These are phyloP conservation scores for Hystrix cristata DNA, from an alignment of 2,113 vertebrate species.

Conservation along the genomic window DNA sequence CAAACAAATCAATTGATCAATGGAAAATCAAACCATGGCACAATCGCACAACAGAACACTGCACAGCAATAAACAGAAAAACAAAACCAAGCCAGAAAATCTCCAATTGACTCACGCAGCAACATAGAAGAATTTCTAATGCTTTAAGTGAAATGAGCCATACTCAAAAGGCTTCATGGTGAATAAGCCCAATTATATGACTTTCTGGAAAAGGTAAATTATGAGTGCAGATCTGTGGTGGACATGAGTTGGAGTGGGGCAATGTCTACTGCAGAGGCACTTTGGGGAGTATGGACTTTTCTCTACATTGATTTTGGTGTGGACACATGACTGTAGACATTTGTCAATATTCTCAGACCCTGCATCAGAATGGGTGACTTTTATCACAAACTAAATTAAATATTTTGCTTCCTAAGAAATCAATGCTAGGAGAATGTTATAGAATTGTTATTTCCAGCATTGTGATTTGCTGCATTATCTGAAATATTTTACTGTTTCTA, in stretches of 20 bases:
- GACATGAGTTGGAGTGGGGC: neutral
- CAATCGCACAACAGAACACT: neutral
- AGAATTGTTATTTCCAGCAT: neutral
- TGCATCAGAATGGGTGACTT: neutral
- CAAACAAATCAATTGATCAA: neutral
- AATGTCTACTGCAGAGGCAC: neutral
- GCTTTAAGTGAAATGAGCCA: constrained; percentile 7
- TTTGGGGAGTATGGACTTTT: neutral
- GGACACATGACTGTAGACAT: neutral
- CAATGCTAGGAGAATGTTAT: neutral
- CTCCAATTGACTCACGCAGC: neutral
- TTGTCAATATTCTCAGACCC: neutral
- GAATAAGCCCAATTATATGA: neutral
- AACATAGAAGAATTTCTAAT: constrained; percentile 7
- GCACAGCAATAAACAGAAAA: neutral
- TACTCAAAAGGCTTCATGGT: neutral
- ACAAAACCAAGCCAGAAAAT: neutral
- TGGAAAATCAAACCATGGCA: neutral
- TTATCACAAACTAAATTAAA: constrained; percentile 15
- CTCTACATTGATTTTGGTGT: neutral
- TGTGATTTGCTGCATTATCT: constrained; percentile 7
- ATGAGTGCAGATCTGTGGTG: neutral
- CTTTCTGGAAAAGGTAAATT: constrained; percentile 22
- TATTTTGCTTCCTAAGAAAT: neutral
- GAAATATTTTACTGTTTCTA: neutral